Base-by-base conservation (phyloP, 2,888 invertebrate genomes). In the Colletes collaris region DNA sequence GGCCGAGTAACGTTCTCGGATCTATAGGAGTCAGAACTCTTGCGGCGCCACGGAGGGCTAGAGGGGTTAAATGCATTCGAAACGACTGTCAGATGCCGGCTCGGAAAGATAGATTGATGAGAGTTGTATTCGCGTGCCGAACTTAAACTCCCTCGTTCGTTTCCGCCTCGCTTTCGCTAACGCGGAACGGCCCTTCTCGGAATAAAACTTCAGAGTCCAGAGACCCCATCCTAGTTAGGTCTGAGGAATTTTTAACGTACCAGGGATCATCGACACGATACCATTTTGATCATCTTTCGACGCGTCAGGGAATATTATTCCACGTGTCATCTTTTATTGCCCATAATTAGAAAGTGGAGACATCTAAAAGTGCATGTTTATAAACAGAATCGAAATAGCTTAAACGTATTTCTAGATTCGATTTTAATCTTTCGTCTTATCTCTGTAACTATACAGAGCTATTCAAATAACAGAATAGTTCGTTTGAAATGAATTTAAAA, bases 51-150 rank as follows among this genome's bases (percentile, higher is more conserved):
- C 44, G 44, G 86, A 56, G 72, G 40, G 40, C 40, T 7, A 4
- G 64, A 76, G 70, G 78, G 87, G 86, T 85, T 90, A 88, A 90
- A 90, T 90, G 88, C 91, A 90, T 91, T 91, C 87, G 89, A 89
- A 91, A 90, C 89, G 89, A 89, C 89, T 91, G 91, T 91, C 91
- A 90, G 90, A 88, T 86, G 88, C 87, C 87, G 87, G 87, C 86
- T 89, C 76, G 83, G 87, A 88, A 89, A 90, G 91, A 91, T 90
- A 88, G 91, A 91, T 91, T 91, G 92, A 91, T 91, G 90, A 89
- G 90, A 87, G 85, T 83, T 86, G 87, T 86, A 78, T 87, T 91
- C 87, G 90, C 91, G 91, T 91, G 91, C 89, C 87, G 86, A 81
- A 82, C 79, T 81, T 83, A 68, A 82, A 85, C 86, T 88, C 86